phyloP scores from a whole-genome alignment of 2,113 vertebrate genomes.

The Paracyprichromis sp. region DNA sequence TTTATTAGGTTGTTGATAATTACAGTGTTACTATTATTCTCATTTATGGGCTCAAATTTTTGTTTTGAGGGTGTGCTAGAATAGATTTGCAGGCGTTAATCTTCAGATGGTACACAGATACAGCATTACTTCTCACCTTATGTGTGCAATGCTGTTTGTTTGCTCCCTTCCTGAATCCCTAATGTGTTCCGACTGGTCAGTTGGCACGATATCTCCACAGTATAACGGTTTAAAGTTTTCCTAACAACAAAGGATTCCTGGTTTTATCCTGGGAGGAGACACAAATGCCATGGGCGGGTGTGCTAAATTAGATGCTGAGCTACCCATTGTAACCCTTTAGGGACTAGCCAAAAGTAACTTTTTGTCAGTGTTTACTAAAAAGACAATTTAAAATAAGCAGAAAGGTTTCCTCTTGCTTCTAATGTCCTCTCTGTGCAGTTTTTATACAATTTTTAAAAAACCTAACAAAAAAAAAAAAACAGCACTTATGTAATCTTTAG shows the following conservation, averaged over 20 bases:
- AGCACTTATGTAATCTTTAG: not conserved
- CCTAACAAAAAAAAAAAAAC: not conserved
- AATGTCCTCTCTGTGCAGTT: not conserved
- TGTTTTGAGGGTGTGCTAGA: not conserved
- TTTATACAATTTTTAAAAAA: not conserved
- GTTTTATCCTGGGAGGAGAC: not conserved
- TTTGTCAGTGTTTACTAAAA: not conserved
- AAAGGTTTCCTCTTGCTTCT: not conserved
- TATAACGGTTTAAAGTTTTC: not conserved
- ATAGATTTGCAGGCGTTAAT: not conserved
- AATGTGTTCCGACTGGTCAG: not conserved
- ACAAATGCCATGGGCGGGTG: not conserved
- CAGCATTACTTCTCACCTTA: not conserved
- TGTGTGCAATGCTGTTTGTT: not conserved
- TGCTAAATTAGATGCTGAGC: not conserved
- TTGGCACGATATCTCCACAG: not conserved
- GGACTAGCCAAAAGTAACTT: not conserved
- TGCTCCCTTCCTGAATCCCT: not conserved
- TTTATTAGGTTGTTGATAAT: not conserved
- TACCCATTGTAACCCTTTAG: not conserved
- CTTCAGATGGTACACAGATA: not conserved
- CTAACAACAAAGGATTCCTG: not conserved
- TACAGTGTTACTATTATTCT: not conserved
- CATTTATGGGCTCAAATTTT: not conserved
- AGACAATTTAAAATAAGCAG: not conserved